phyloP scores from a whole-genome alignment of 1,140 invertebrate species.

The Lepidostoma basale region DNA sequence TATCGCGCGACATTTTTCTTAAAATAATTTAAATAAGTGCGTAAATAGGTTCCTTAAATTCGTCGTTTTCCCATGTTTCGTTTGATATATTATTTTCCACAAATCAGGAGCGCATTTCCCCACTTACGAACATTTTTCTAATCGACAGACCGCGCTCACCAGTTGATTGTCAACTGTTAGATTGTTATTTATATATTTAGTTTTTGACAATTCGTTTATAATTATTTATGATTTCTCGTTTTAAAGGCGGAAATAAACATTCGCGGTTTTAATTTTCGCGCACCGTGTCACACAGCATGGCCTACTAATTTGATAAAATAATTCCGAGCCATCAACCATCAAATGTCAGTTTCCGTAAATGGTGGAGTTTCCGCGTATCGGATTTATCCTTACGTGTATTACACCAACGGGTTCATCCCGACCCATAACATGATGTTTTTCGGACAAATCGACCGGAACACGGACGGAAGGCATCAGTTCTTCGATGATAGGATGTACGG shows the following conservation, averaged over 20 bases:
- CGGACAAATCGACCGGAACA: not conserved
- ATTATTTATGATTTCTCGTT: not conserved
- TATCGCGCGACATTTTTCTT: not conserved
- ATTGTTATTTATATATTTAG: not conserved
- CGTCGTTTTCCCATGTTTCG: not conserved
- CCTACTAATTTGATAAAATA: not conserved
- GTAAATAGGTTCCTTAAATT: not conserved
- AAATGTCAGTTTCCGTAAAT: conserved; percentile 13
- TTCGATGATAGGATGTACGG: conserved; percentile 9
- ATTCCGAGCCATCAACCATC: not conserved
- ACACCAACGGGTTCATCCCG: not conserved
- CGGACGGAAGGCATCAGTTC: not conserved
- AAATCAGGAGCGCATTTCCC: no score
- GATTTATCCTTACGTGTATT: conserved; percentile 9
- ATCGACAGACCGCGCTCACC: conserved; percentile 17
- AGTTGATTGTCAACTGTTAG: conserved; percentile 27
- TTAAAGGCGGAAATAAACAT: not conserved
- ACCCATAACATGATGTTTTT: conserved; percentile 20
- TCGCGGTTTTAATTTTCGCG: not conserved
- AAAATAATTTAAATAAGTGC: not conserved
- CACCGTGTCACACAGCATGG: not conserved
- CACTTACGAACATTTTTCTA: no score
- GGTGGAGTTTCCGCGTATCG: conserved; percentile 9
- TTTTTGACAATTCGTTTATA: not conserved
- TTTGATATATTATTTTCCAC: no score